phyloP scores from a whole-genome alignment of 2,113 vertebrate species.

The Rhodinocichla rosea region DNA sequence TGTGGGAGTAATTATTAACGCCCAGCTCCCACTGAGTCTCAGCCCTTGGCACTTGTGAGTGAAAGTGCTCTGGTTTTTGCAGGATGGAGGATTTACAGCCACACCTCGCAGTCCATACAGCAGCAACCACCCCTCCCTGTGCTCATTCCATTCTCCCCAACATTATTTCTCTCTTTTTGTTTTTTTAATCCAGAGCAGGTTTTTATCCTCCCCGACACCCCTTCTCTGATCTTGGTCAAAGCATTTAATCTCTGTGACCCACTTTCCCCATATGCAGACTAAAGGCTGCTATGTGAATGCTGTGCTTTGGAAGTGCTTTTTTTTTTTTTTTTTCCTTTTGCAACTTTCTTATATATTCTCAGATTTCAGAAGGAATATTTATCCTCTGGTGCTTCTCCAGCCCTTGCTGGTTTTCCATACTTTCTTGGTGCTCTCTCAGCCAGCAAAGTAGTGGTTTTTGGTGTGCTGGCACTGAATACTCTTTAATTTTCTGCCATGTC shows the following conservation, averaged over 20 bases:
- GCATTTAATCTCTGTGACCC: slow-evolving; percentile 9
- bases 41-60: neutral
- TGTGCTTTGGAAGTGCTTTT: neutral
- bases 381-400: neutral
- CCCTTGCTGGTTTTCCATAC: neutral
- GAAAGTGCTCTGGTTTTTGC: neutral
- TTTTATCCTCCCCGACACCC: neutral
- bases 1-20: neutral
- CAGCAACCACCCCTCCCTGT: neutral
- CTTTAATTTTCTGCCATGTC: neutral
- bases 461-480: neutral
- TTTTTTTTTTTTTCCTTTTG: neutral
- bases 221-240: neutral
- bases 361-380: neutral
- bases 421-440: neutral
- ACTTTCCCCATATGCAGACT: neutral
- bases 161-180: neutral
- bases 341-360: neutral
- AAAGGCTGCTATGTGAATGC: neutral
- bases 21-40: neutral
- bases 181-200: neutral
- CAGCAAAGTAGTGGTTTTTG: neutral
- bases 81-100: neutral
- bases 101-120: neutral
- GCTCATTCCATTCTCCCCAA: neutral